phyloP scores from a whole-genome alignment of 2,888 invertebrate genomes.

The Dicycla oo region DNA sequence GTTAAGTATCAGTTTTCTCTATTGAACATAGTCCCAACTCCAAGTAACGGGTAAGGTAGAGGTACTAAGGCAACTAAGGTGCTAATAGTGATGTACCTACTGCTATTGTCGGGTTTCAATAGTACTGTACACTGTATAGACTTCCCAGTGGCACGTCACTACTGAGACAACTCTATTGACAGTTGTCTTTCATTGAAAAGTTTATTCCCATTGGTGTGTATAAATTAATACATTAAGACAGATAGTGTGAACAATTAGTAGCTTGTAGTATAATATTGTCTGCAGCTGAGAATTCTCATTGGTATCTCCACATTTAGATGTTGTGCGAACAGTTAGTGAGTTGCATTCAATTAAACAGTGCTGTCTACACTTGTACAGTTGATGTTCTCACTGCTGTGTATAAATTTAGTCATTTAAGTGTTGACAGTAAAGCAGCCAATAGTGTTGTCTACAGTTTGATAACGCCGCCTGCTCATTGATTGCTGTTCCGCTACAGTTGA shows the following conservation, averaged over 20 bases:
- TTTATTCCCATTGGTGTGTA: slow-evolving; percentile 11
- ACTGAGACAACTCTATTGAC: too few species aligned
- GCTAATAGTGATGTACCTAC: not conserved
- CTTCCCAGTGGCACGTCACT: too few species aligned
- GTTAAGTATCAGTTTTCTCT: not conserved
- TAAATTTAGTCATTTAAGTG: slow-evolving; percentile 28
- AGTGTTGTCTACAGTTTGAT: slow-evolving; percentile 38
- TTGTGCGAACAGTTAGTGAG: slow-evolving; percentile 6
- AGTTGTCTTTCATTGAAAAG: slow-evolving; percentile 8
- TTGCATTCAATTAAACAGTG: not conserved
- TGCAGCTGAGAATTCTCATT: not conserved
- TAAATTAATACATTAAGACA: slow-evolving; percentile 10
- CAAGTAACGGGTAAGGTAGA: not conserved
- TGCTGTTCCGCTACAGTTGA: slow-evolving; percentile 58
- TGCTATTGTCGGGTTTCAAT: not conserved
- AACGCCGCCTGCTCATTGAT: slow-evolving; percentile 55
- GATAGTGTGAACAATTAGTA: slow-evolving; percentile 30
- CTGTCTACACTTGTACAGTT: slow-evolving; percentile 4
- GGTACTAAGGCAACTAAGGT: not conserved
- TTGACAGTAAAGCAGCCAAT: slow-evolving; percentile 43
- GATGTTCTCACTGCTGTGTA: not conserved
- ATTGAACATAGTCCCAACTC: not conserved
- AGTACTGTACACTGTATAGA: not conserved
- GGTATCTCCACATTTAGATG: not conserved
- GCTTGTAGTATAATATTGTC: slow-evolving; percentile 11